Conservation (phyloP, 2,797 vertebrate genomes). For the Spinibarbus caldwelli region DNA sequence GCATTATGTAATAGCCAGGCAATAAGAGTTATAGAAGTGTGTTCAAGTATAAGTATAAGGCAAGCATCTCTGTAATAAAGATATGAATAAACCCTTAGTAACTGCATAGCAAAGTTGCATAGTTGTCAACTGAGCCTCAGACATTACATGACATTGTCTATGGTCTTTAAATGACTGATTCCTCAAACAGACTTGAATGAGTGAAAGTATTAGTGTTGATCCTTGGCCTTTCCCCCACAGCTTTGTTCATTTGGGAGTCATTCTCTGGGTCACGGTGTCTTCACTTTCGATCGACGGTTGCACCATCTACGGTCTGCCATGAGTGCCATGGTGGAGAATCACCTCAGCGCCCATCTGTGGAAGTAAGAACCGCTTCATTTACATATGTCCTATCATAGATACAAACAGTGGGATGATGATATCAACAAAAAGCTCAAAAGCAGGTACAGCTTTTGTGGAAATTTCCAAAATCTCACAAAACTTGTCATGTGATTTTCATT, state of each 20-base stretch:
- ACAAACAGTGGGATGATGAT: not conserved
- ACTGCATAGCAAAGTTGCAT: not conserved
- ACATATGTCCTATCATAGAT: not conserved
- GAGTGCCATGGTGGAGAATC: slow-evolving; percentile 90
- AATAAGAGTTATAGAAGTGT: not conserved
- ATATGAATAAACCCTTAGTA: not conserved
- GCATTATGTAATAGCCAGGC: not conserved
- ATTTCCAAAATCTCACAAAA: no score
- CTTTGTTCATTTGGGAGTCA: slow-evolving; percentile 90
- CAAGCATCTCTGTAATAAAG: not conserved
- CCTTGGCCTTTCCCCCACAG: slow-evolving; percentile 63
- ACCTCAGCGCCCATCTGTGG: slow-evolving; percentile 91
- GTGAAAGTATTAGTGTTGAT: not conserved
- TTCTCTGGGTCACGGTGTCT: slow-evolving; percentile 85
- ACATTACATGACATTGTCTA: not conserved
- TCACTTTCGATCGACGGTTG: slow-evolving; percentile 89
- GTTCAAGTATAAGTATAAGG: not conserved
- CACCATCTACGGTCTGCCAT: slow-evolving; percentile 90
- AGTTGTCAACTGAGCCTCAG: not conserved
- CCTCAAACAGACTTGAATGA: not conserved
- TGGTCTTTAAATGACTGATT: not conserved
- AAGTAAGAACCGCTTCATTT: slow-evolving; percentile 77
- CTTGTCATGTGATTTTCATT: not conserved
- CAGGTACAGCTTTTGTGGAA: no score
- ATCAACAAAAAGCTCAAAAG: not conserved